Conservation (phyloP, 2,888 invertebrate species). For the Eupithecia exiguata region DNA sequence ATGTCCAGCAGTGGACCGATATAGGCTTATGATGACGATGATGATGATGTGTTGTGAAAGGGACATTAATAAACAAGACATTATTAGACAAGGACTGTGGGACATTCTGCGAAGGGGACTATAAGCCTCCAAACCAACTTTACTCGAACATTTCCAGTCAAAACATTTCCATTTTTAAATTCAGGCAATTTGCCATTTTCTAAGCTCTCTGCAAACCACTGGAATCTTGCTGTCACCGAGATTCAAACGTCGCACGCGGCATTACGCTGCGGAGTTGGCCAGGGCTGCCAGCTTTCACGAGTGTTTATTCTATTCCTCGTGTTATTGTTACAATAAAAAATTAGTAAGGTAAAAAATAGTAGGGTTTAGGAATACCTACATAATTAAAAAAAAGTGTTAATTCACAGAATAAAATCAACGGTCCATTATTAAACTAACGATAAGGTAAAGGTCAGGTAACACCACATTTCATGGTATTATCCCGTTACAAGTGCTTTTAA, state of each 20-base stretch:
- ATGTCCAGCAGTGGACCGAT: too few species aligned
- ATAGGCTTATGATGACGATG: too few species aligned
- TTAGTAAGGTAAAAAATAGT: too few species aligned
- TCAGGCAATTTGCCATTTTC: background rate
- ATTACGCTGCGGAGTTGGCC: background rate
- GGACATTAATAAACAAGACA: too few species aligned
- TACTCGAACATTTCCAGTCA: background rate
- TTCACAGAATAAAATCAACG: background rate
- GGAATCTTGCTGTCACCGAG: conserved; percentile 13
- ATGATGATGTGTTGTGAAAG: too few species aligned
- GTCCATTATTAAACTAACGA: background rate
- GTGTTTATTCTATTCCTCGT: background rate
- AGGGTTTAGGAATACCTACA: background rate
- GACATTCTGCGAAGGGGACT: too few species aligned
- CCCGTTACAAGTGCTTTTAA: background rate
- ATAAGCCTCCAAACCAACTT: too few species aligned
- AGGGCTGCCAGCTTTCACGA: conserved; percentile 4
- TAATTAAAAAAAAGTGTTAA: background rate
- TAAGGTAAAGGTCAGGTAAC: background rate
- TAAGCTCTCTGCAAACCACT: background rate
- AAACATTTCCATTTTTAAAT: background rate
- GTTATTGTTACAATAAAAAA: background rate
- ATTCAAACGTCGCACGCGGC: background rate
- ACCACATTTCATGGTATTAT: background rate
- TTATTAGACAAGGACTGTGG: too few species aligned